phyloP scores from a whole-genome alignment of 2,113 vertebrate species.

The Zosterops japonicus region DNA sequence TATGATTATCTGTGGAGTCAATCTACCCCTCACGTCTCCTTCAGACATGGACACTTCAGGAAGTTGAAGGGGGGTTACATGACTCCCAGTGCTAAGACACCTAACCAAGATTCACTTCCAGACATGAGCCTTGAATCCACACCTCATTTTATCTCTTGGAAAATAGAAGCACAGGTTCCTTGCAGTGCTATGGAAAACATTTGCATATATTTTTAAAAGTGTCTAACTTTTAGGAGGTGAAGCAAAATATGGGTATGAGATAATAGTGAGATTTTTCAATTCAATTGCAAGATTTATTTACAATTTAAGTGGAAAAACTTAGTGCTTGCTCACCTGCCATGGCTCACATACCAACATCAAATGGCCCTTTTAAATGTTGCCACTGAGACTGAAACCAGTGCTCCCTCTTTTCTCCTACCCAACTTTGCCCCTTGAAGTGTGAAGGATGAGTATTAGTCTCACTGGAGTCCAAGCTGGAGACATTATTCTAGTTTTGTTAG shows the following conservation, averaged over 20 bases:
- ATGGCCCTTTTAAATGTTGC: background rate
- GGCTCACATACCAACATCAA: background rate
- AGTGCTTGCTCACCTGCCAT: background rate
- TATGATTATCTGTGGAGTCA: background rate
- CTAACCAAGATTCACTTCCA: background rate
- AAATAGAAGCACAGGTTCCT: background rate
- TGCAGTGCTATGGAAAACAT: background rate
- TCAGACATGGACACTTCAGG: background rate
- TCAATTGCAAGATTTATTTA: conserved; percentile 39
- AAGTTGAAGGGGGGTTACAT: background rate
- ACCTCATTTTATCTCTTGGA: background rate
- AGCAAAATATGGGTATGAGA: background rate
- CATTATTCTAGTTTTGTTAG: conserved; percentile 60
- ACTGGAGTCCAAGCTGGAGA: conserved; percentile 12
- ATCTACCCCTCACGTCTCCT: background rate
- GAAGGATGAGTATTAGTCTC: conserved; percentile 61
- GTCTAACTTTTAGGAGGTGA: background rate
- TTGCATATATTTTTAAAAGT: background rate
- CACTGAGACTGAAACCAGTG: background rate
- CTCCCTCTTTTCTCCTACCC: conserved; percentile 1
- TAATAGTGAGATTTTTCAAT: background rate
- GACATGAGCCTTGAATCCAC: background rate
- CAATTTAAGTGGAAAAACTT: background rate
- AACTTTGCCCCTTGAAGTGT: conserved; percentile 50
- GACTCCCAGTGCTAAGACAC: background rate